phyloP scores from a whole-genome alignment of 1,140 invertebrate species.

The Rhynchophorus ferrugineus region DNA sequence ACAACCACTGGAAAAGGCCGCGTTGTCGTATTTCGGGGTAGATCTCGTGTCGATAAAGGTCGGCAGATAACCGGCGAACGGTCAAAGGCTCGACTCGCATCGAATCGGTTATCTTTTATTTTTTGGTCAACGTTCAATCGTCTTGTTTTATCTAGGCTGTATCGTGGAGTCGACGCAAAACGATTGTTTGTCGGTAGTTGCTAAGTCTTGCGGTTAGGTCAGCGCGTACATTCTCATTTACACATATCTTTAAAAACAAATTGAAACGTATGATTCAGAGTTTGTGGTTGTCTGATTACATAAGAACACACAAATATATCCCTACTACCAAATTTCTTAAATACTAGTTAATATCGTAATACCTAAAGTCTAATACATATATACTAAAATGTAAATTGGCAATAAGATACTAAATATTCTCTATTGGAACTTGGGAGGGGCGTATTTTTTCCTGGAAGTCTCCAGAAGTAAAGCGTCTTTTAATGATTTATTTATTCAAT shows the following conservation, averaged over 20 bases:
- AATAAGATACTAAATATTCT: conserved; percentile 39
- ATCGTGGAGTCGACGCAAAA: too few relatives aligned
- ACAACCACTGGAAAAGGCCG: conserved; percentile 19
- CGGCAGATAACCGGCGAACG: too few relatives aligned
- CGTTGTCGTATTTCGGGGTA: conserved; percentile 7
- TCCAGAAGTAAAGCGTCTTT: conserved; percentile 35
- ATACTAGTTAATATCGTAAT: conserved; percentile 39
- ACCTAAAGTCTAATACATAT: conserved; percentile 38
- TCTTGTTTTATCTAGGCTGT: too few relatives aligned
- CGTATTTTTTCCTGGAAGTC: conserved; percentile 30
- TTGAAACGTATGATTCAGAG: conserved; percentile 31
- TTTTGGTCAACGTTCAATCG: too few relatives aligned
- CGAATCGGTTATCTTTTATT: too few relatives aligned
- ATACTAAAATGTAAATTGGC: conserved; percentile 40
- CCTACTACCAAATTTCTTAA: conserved; percentile 39
- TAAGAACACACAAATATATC: conserved; percentile 36
- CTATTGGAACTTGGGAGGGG: conserved; percentile 37
- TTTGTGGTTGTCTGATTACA: conserved; percentile 34
- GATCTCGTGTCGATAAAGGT: too few relatives aligned
- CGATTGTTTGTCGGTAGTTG: too few relatives aligned
- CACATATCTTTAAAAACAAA: too few relatives aligned
- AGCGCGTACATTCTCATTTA: conserved; percentile 4
- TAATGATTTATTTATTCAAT: conserved; percentile 17
- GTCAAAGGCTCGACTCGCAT: too few relatives aligned
- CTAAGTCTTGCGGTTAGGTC: conserved; percentile 3